These are phyloP conservation scores for Cephalophus harveyi DNA, from an alignment of 2,113 vertebrate genomes.

Conservation along the genomic window DNA sequence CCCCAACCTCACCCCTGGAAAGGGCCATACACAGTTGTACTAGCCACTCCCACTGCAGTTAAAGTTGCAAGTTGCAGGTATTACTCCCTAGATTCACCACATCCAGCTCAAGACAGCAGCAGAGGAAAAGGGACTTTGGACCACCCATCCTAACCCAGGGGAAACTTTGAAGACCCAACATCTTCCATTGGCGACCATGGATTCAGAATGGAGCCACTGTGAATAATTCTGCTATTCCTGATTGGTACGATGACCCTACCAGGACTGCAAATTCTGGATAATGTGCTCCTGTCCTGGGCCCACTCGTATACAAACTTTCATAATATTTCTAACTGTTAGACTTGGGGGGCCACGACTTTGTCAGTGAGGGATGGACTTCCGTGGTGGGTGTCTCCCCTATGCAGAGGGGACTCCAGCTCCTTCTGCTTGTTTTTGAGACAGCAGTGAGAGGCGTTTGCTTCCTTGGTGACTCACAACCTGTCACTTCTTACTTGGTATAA, in stretches of 20 bases:
- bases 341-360: neutral
- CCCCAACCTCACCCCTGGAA: neutral
- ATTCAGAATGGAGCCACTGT: neutral
- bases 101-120: neutral
- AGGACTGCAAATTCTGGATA: neutral
- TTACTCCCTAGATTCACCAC: neutral
- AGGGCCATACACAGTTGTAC: neutral
- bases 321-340: neutral
- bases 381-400: neutral
- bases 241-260: neutral
- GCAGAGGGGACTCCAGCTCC: neutral
- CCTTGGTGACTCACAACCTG: neutral
- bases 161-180: neutral
- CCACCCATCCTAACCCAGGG: neutral
- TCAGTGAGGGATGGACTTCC: neutral
- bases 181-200: rapidly evolving
- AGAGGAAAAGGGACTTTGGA: neutral
- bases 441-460: neutral
- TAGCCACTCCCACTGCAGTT: neutral
- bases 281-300: neutral
- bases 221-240: neutral
- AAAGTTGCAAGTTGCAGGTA: neutral
- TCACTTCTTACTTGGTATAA: neutral
- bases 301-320: neutral
- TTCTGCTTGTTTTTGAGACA: neutral